Base-by-base conservation (phyloP, 64 coral and sea anemone species). In the Pachyseris speciosa region DNA sequence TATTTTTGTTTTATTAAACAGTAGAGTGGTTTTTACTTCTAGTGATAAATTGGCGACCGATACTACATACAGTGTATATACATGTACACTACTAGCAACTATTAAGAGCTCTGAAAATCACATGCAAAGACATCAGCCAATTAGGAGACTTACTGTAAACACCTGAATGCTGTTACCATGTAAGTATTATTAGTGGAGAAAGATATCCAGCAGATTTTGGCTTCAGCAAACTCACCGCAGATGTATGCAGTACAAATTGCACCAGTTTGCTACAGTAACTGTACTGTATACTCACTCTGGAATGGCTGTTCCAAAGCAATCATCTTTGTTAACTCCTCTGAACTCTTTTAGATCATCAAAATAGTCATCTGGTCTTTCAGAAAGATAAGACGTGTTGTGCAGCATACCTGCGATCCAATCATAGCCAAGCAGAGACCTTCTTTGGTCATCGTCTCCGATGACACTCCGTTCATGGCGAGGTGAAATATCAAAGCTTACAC, bases 401-500 rank as follows among this genome's bases (percentile, higher is more conserved):
- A 99, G 90, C 68, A 99, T 93, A 7, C 97, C 97, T 45, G 97
- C 97, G n/a, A 99, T 99, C 97, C 97, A 99, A 52, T 99, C 97
- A 87, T 99, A 99, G 3, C 97, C 97, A 45, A 99, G 90, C 19
- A 99, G 78, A 26, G 93, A 99, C 44, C 79, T 51, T 60, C 80
- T 66, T 12, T 72, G 34, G 41, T 88, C 38, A 25, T 87, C 64
- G 5, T 85, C 80, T 43, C 84, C 90, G 47, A 86, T 59, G 16
- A 84, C 31, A 48, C 48, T 87, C n/a, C 84, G 86, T 25, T 90
- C 76, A 7, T 49, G 58, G 9, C 26, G 61, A 28, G 79, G 45
- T 20, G 84, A 89, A 36, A 83, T 42, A 67, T 96, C 91, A 78
- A 96, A 96, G 49, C 95, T 96, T 26, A 96, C 95, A 86, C 50